Evolutionary conservation across 2,888 invertebrate species (phyloP).

Genomic region (Eueremaeus valkanovi): DNA sequence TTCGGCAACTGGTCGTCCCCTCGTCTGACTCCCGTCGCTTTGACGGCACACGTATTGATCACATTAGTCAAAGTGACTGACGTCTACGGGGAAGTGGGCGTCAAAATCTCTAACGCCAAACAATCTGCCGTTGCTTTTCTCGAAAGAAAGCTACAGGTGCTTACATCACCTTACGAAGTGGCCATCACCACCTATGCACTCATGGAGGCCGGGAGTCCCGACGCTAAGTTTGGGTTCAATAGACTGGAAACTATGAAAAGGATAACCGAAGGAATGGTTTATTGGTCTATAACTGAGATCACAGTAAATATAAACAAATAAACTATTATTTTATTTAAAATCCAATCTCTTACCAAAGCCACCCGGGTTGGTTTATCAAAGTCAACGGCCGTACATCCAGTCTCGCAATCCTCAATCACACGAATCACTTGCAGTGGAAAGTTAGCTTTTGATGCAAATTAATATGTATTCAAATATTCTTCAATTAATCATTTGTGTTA

Average conservation of each 20-base stretch:
- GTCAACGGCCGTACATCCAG: constrained; percentile 53
- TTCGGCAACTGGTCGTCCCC: constrained; percentile 17
- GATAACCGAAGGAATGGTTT: constrained; percentile 52
- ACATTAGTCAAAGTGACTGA: constrained; percentile 53
- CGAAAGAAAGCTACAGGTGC: constrained; percentile 50
- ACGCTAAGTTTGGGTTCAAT: constrained; percentile 52
- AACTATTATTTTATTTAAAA: not conserved
- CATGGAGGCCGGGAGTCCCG: constrained; percentile 52
- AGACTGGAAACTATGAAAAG: constrained; percentile 50
- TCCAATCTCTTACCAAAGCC: not conserved
- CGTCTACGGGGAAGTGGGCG: constrained; percentile 51
- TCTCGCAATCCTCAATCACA: constrained; percentile 54
- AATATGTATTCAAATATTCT: not conserved
- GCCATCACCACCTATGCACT: constrained; percentile 54
- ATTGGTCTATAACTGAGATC: constrained; percentile 53
- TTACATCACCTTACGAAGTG: constrained; percentile 54
- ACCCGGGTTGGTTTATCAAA: constrained; percentile 51
- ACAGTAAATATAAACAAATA: constrained; percentile 36
- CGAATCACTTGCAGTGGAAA: constrained; percentile 57
- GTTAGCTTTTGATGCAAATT: not conserved
- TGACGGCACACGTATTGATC: constrained; percentile 59
- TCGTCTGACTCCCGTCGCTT: constrained; percentile 49
- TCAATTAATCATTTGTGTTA: not conserved
- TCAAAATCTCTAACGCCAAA: constrained; percentile 43
- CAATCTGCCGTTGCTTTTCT: constrained; percentile 50